Evolutionary conservation across 2,888 invertebrate genomes (phyloP), one percentile per base, ranked within the genome.

Genomic region (Psylliodes chrysocephalus): DNA sequence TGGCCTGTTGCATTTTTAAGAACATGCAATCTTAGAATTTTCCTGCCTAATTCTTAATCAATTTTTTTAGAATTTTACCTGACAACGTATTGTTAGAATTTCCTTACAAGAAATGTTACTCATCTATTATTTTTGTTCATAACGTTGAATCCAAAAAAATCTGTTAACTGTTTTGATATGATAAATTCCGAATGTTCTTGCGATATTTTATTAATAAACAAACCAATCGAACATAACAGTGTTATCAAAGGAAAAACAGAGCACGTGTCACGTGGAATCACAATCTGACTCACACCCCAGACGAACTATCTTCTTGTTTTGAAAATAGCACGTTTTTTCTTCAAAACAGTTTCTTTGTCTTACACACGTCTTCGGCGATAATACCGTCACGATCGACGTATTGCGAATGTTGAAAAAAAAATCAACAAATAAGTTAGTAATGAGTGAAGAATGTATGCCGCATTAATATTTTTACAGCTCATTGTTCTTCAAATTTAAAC

Each of bases 311-410:
- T 44, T 28, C 28, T 33, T 56, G 56, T 56, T 56, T 56, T 44
- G 19, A 46, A 56, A 46, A 46, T 30, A 56, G 17, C 56, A 57
- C 57, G 57, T 57, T 57, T 49, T 46, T 47, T 57, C 22, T 17
- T 49, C 47, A 56, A 57, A 59, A 59, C 59, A 59, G 49, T 49
- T 30, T 49, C 52, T 60, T 60, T 52, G 60, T 60, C 52, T 42
- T 49, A 10, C 10, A 42, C 60, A 60, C 52, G 44, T 44, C 60
- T 44, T 33, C 8, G 7, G 30, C 60, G 52, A 51, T 46, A 52
- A 60, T 28, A 30, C 14, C 38, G 47, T 57, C 57, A 57, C 57
- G 49, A 57, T 28, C 49, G 17, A 17, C 10, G 19, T 47, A 57
- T 57, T 35, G 47, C 33, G 30, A 44, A 49, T 40, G 47, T 57